Evolutionary conservation across 2,797 vertebrate genomes (phyloP).

Genomic region (Ctenopoma kingsleyae): DNA sequence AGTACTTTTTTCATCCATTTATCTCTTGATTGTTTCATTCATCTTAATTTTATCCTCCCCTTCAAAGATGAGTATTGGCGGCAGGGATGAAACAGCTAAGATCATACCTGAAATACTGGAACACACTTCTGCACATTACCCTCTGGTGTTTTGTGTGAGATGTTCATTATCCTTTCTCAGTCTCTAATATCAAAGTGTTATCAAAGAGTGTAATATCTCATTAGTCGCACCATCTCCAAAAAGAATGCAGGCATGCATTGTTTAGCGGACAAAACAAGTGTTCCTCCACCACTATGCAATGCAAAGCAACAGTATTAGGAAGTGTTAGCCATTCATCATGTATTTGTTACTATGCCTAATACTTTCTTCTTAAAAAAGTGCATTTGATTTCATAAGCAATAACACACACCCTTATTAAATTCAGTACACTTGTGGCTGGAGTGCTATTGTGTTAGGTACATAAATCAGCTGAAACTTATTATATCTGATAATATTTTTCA

Average conservation of each 20-base stretch:
- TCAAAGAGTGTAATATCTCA: neutral
- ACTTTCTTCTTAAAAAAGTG: neutral
- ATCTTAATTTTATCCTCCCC: slow-evolving; percentile 48
- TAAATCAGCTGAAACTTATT: neutral
- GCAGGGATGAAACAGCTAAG: neutral
- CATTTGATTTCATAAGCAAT: neutral
- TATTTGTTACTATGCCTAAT: neutral
- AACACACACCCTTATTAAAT: neutral
- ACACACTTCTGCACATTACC: neutral
- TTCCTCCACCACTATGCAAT: too few relatives aligned
- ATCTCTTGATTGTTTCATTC: slow-evolving; percentile 47
- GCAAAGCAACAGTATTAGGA: neutral
- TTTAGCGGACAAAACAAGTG: neutral
- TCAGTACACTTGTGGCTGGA: neutral
- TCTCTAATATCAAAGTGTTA: neutral
- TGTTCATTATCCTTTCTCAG: neutral
- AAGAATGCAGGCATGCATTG: neutral
- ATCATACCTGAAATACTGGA: neutral
- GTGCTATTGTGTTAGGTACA: neutral
- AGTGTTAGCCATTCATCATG: too few relatives aligned
- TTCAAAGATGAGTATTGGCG: slow-evolving; percentile 22
- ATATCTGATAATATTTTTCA: neutral
- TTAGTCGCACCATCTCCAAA: neutral
- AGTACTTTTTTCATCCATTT: slow-evolving; percentile 46
- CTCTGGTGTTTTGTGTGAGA: neutral